These are phyloP conservation scores for Galeopsomyia nigrocyanea DNA, from an alignment of 2,888 invertebrate genomes.

Conservation along the genomic window DNA sequence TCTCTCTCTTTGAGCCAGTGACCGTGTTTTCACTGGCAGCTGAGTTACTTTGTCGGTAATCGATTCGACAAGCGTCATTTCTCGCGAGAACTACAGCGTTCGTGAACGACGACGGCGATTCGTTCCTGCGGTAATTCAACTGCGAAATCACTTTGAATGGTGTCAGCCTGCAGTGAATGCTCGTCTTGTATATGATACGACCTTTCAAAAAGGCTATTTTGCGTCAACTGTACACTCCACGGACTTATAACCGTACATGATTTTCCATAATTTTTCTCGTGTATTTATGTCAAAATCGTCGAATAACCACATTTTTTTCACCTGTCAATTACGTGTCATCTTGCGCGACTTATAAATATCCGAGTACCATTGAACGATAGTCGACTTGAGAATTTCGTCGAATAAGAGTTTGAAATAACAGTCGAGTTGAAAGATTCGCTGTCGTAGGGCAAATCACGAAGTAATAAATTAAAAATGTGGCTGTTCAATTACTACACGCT, in stretches of 20 bases:
- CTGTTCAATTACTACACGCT: too few relatives aligned
- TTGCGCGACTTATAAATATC: too few relatives aligned
- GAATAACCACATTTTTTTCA: too few relatives aligned
- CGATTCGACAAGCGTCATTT: conserved; percentile 45
- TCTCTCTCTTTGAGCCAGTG: conserved; percentile 17
- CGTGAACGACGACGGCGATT: conserved; percentile 16
- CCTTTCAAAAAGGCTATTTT: conserved; percentile 2
- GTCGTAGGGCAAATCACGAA: too few relatives aligned
- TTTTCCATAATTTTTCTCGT: not conserved
- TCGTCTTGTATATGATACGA: not conserved
- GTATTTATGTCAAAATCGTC: too few relatives aligned
- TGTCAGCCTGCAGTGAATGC: conserved; percentile 10
- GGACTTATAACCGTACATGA: not conserved
- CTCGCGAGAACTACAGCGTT: conserved; percentile 15
- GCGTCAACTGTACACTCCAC: too few relatives aligned
- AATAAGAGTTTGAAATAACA: too few relatives aligned
- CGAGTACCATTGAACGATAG: too few relatives aligned
- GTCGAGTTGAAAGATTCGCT: too few relatives aligned
- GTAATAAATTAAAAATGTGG: too few relatives aligned
- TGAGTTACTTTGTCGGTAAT: conserved; percentile 11
- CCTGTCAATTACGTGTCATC: too few relatives aligned
- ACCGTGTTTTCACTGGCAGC: conserved; percentile 34
- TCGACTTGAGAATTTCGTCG: too few relatives aligned
- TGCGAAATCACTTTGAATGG: conserved; percentile 8
- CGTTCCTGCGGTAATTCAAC: conserved; percentile 21